Conservation (phyloP, 2,888 invertebrate genomes). For the Diloba caeruleocephala region DNA sequence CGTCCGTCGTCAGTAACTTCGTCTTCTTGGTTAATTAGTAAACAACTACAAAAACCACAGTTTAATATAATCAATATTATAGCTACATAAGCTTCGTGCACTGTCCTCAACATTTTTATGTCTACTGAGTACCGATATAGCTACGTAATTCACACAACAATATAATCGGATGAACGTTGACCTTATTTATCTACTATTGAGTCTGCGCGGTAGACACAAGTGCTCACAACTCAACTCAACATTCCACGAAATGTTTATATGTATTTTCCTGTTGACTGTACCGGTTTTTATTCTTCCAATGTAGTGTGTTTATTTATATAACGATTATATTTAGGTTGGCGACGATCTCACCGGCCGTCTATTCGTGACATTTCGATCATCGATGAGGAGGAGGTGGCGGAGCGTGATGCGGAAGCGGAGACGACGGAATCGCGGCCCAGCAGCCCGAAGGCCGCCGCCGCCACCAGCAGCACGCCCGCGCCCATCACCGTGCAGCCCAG, state of each 20-base stretch:
- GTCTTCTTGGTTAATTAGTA: constrained; percentile 35
- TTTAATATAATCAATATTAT: constrained; percentile 50
- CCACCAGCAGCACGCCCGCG: constrained; percentile 73
- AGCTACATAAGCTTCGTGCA: constrained; percentile 43
- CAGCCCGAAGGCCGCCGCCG: constrained; percentile 60
- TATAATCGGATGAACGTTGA: constrained; percentile 62
- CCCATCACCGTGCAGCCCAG: constrained; percentile 84
- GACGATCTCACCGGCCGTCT: constrained; percentile 94
- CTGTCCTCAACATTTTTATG: constrained; percentile 60
- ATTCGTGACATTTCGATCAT: constrained; percentile 96
- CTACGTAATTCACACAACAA: constrained; percentile 38
- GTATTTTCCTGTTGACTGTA: constrained; percentile 31
- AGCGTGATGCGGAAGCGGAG: constrained; percentile 81
- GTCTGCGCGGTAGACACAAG: constrained; percentile 44
- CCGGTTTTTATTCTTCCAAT: constrained; percentile 3
- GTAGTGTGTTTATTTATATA: constrained; percentile 3
- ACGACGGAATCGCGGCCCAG: constrained; percentile 61
- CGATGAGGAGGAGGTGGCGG: constrained; percentile 93
- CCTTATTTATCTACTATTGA: constrained; percentile 64
- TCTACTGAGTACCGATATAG: constrained; percentile 48
- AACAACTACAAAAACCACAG: constrained; percentile 50
- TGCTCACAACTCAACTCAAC: constrained; percentile 30
- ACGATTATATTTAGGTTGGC: constrained; percentile 89
- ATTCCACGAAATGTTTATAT: constrained; percentile 26
- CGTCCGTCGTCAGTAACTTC: constrained; percentile 11